These are phyloP conservation scores for Drosophila sucinea DNA, from an alignment of 1,140 invertebrate genomes.

Conservation along the genomic window DNA sequence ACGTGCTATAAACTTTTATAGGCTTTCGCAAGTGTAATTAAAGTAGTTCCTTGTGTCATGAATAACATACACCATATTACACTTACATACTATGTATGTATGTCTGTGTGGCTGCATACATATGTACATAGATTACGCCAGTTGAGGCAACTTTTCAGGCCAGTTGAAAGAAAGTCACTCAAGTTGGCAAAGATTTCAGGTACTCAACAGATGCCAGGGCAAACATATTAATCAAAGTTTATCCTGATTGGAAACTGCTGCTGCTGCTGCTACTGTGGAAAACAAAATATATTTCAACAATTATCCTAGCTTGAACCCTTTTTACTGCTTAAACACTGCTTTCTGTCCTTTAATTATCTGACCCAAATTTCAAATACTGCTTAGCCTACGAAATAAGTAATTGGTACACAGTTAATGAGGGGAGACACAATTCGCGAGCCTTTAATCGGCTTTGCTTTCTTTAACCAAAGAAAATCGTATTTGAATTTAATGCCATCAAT, in stretches of 20 bases:
- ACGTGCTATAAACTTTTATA: slow-evolving; percentile 30
- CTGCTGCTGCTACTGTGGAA: background rate
- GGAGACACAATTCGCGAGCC: too few relatives aligned
- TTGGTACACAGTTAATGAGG: background rate
- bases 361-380: background rate
- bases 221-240: slow-evolving; percentile 19
- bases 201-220: slow-evolving; percentile 8
- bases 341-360: slow-evolving; percentile 1
- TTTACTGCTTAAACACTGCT: background rate
- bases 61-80: slow-evolving; percentile 24
- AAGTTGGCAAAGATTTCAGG: slow-evolving; percentile 15
- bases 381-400: background rate
- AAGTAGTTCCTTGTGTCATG: slow-evolving; percentile 23
- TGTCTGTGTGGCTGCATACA: background rate
- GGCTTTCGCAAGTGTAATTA: slow-evolving; percentile 28
- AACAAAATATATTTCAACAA: background rate
- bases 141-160: slow-evolving; percentile 5
- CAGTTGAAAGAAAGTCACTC: slow-evolving; percentile 14
- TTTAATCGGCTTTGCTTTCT: background rate
- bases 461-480: too few relatives aligned
- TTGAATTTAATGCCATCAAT: too few relatives aligned
- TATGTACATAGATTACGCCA: background rate
- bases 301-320: background rate
- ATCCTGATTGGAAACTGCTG: background rate
- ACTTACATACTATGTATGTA: background rate